phyloP scores from a whole-genome alignment of 2,888 invertebrate species.

The Orthonychiurus folsomi region DNA sequence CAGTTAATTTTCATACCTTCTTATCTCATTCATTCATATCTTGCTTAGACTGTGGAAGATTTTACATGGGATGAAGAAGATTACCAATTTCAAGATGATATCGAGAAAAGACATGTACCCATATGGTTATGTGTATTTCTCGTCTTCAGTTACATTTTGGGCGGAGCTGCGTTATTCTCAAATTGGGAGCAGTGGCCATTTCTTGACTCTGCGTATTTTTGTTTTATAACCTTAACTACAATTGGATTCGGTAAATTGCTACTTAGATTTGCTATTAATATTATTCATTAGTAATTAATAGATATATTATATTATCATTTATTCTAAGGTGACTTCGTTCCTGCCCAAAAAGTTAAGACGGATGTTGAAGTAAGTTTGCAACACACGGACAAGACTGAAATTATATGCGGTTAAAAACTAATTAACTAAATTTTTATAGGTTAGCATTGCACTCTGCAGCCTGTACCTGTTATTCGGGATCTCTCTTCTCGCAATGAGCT shows the following conservation, averaged over 20 bases:
- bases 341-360: conserved; percentile 9
- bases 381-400: neutral
- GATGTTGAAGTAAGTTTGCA: conserved; percentile 5
- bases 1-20: too few relatives aligned
- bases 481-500: conserved; percentile 88
- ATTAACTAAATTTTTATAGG: too few relatives aligned
- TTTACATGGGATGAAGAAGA: conserved; percentile 25
- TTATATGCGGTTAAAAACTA: neutral
- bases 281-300: too few relatives aligned
- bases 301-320: too few relatives aligned
- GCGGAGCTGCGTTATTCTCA: conserved; percentile 30
- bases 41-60: too few relatives aligned
- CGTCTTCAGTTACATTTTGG: conserved; percentile 23
- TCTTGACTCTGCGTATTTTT: conserved; percentile 83
- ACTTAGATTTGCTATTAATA: too few relatives aligned
- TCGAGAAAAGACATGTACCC: conserved; percentile 31
- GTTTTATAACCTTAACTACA: conserved; percentile 85
- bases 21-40: too few relatives aligned
- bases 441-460: conserved; percentile 74
- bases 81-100: conserved; percentile 34
- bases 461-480: conserved; percentile 89
- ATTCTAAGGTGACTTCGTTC: conserved; percentile 33
- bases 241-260: conserved; percentile 47
- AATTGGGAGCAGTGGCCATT: conserved; percentile 45
- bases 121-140: conserved; percentile 35